Percentiles rank a stretch among this genome's conserved stretches.
phyloP scores from a whole-genome alignment of 2,888 invertebrate genomes.

The Beris morrisii region DNA sequence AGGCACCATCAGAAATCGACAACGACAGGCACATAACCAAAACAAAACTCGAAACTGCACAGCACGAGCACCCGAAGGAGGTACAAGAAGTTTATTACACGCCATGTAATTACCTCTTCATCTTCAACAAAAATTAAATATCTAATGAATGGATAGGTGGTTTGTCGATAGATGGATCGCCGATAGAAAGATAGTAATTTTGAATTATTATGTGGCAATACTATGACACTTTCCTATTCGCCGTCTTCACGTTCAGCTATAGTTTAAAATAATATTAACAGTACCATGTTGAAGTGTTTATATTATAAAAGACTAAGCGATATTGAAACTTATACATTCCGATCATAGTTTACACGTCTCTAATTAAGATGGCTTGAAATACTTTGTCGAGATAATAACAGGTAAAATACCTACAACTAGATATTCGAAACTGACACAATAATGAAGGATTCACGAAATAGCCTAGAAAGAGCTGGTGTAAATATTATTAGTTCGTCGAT shows the following conservation, averaged over 20 bases:
- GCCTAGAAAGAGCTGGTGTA: slow-evolving; percentile 9
- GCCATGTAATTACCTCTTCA: slow-evolving; percentile 29
- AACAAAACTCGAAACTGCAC: slow-evolving; percentile 32
- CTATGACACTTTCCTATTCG: slow-evolving; percentile 6
- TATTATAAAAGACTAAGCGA: no score
- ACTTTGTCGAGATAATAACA: no score
- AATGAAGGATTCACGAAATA: slow-evolving; percentile 24
- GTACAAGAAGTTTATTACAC: slow-evolving; percentile 29
- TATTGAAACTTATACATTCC: no score
- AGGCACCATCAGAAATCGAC: slow-evolving; percentile 7
- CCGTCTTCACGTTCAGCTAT: no score
- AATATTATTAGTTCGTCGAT: slow-evolving; percentile 1
- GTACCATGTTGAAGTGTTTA: no score
- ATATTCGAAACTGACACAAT: slow-evolving; percentile 16
- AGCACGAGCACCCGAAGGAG: slow-evolving; percentile 26
- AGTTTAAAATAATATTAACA: no score
- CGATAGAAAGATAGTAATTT: slow-evolving; percentile 2
- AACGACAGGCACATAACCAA: slow-evolving; percentile 20
- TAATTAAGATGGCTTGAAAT: no score
- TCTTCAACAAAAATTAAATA: slow-evolving; percentile 7
- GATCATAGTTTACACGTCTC: no score
- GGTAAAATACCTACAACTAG: no score
- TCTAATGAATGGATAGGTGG: slow-evolving; percentile 10
- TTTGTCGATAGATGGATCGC: slow-evolving; percentile 3
- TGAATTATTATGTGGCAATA: slow-evolving; percentile 21